A percentile compares a stretch with the other conserved stretches of the same genome.
Conservation (phyloP, 2,113 vertebrate species). For the Acanthisitta chloris region DNA sequence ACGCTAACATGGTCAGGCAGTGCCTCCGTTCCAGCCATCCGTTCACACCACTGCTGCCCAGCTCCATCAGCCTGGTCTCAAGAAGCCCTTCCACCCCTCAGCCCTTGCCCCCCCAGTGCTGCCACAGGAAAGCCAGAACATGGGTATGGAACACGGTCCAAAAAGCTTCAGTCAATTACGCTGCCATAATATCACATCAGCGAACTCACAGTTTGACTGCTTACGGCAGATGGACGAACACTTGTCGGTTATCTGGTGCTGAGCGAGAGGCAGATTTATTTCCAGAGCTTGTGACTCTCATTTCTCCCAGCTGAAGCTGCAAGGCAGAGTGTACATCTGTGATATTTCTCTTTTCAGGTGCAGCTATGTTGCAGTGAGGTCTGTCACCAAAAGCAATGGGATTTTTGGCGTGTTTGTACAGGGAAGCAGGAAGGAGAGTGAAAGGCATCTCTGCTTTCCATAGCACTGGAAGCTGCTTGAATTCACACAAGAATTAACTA, state of each 20-base stretch:
- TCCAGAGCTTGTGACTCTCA: constrained; percentile 77
- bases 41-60: fast-evolving
- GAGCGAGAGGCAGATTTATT: constrained; percentile 82
- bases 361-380: constrained; percentile 26
- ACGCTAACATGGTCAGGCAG: neutral
- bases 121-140: neutral
- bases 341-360: constrained; percentile 30
- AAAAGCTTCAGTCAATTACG: constrained; percentile 76
- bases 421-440: neutral
- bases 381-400: neutral
- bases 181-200: constrained; percentile 62
- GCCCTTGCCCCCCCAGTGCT: fast-evolving
- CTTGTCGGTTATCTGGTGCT: constrained; percentile 82
- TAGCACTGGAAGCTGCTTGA: neutral
- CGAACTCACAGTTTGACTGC: constrained; percentile 79
- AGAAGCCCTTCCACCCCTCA: neutral
- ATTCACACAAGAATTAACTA: neutral
- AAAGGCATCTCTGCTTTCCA: neutral
- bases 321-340: constrained; percentile 73
- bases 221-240: constrained; percentile 89
- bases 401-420: neutral
- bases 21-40: neutral
- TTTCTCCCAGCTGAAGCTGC: constrained; percentile 80
- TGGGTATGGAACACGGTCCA: neutral
- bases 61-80: neutral